These are phyloP conservation scores for Phalanger gymnotis DNA, from an alignment of 2,797 vertebrate species.

Conservation along the genomic window DNA sequence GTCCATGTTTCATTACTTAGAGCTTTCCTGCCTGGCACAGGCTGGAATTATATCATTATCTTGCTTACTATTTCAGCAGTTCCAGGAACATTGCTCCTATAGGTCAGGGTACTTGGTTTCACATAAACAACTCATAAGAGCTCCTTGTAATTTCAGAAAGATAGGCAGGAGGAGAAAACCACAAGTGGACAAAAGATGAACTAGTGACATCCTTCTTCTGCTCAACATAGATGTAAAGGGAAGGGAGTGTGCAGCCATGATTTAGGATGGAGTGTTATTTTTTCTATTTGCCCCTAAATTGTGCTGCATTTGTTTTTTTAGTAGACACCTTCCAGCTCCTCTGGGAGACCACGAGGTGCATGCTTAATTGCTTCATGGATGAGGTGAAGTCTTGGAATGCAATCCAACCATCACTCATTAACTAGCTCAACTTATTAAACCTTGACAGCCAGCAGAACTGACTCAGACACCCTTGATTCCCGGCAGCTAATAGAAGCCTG, in stretches of 20 bases:
- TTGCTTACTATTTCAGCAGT: slow-evolving; percentile 73
- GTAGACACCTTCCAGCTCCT: slow-evolving; percentile 81
- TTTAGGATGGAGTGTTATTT: neutral
- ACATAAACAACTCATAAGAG: slow-evolving; percentile 55
- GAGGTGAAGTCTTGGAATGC: slow-evolving; percentile 88
- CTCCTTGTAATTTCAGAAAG: slow-evolving; percentile 62
- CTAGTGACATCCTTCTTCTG: neutral
- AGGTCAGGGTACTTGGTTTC: slow-evolving; percentile 71
- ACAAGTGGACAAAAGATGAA: slow-evolving; percentile 34
- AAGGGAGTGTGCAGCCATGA: slow-evolving; percentile 16
- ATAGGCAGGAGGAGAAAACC: slow-evolving; percentile 56
- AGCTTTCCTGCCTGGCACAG: slow-evolving; percentile 66
- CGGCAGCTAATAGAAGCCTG: slow-evolving; percentile 74
- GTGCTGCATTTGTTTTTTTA: slow-evolving; percentile 71
- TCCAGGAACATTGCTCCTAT: slow-evolving; percentile 66
- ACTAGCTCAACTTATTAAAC: slow-evolving; percentile 89
- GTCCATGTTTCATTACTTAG: slow-evolving; percentile 48
- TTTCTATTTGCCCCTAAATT: slow-evolving; percentile 32
- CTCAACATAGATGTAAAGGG: slow-evolving; percentile 27
- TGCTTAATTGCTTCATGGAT: slow-evolving; percentile 82
- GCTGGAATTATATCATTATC: slow-evolving; percentile 70
- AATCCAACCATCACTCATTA: slow-evolving; percentile 88
- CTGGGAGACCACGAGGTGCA: slow-evolving; percentile 79
- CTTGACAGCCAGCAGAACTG: slow-evolving; percentile 81
- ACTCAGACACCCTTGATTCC: slow-evolving; percentile 84